Evolutionary conservation across 2,797 vertebrate genomes (phyloP).

Genomic region (Bradypodion pumilum): DNA sequence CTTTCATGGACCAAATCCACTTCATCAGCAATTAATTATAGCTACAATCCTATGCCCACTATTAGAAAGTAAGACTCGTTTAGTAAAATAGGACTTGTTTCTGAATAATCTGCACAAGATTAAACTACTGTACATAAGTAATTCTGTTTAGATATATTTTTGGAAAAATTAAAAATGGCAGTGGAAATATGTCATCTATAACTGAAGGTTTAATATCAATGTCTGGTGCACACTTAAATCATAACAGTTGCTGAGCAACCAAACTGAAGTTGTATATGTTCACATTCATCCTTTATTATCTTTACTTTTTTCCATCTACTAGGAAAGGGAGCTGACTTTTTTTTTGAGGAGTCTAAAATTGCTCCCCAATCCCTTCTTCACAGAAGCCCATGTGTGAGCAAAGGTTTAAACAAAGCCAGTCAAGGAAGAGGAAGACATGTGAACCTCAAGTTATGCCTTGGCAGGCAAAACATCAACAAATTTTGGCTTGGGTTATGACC

Average conservation of each 20-base stretch:
- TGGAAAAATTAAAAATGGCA: neutral
- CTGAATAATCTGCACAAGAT: neutral
- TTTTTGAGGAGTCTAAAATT: neutral
- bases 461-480: neutral
- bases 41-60: neutral
- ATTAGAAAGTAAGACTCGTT: neutral
- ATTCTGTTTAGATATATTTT: neutral
- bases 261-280: neutral
- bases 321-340: neutral
- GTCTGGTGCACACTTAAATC: neutral
- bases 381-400: neutral
- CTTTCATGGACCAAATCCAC: too few relatives aligned
- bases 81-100: neutral
- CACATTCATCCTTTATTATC: neutral
- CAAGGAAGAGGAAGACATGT: neutral
- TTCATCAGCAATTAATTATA: neutral
- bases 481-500: neutral
- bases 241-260: neutral
- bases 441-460: neutral
- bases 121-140: neutral
- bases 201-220: neutral
- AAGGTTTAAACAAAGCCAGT: neutral
- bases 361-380: neutral
- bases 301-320: neutral
- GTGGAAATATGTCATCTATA: neutral